Evolutionary conservation across 2,888 invertebrate genomes (phyloP).

Genomic region (Drosophila kuntzei): DNA sequence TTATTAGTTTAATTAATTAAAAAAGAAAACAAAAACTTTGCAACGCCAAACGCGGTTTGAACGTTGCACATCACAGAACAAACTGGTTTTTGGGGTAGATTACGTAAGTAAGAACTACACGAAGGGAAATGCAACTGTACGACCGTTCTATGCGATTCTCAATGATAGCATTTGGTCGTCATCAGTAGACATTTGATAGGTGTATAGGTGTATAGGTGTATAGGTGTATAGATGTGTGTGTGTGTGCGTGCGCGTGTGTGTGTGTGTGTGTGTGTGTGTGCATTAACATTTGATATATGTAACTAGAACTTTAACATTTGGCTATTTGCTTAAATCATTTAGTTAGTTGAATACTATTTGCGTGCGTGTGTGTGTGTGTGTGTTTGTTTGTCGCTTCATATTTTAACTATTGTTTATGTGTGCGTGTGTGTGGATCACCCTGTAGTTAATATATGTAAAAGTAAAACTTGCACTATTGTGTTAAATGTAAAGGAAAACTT

Average conservation of each 20-base stretch:
- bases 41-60: constrained; percentile 54
- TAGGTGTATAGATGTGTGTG: constrained; percentile 13
- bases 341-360: constrained; percentile 56
- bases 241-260: constrained; percentile 20
- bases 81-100: constrained; percentile 68
- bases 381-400: too few species aligned
- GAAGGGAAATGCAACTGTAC: constrained; percentile 19
- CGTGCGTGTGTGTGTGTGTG: constrained; percentile 32
- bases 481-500: constrained; percentile 31
- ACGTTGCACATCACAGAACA: constrained; percentile 82
- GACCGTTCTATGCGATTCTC: constrained; percentile 43
- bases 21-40: constrained; percentile 61
- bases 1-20: constrained; percentile 25
- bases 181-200: constrained; percentile 3
- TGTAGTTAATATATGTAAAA: constrained; percentile 44
- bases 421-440: constrained; percentile 47
- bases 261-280: constrained; percentile 22
- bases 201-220: constrained; percentile 4
- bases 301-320: constrained; percentile 53
- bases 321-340: constrained; percentile 44
- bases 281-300: constrained; percentile 50
- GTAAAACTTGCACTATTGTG: constrained; percentile 50
- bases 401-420: constrained; percentile 29
- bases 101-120: constrained; percentile 45
- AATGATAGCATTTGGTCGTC: not conserved